These are phyloP conservation scores for Marronus borbonicus DNA, from an alignment of 2,888 invertebrate species.

Conservation along the genomic window DNA sequence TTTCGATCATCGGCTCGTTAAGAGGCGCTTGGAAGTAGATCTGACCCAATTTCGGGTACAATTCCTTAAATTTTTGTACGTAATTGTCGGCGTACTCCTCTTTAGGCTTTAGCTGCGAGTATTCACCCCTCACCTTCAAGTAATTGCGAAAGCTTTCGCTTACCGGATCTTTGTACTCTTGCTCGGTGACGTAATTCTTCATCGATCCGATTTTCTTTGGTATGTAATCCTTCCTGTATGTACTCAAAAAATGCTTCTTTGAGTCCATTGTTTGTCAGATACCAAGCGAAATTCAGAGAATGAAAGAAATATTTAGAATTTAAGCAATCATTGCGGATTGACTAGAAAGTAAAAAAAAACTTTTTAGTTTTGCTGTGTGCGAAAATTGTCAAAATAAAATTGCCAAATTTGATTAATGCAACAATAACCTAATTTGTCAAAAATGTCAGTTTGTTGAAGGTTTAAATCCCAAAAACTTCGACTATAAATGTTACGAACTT, in stretches of 20 bases:
- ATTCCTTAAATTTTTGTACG: conserved; percentile 48
- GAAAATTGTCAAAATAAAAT: background rate
- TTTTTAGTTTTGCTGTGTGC: background rate
- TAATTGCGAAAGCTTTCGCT: conserved; percentile 46
- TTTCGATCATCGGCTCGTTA: conserved; percentile 21
- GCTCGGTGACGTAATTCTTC: conserved; percentile 1
- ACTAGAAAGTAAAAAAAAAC: background rate
- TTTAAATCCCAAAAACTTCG: too few relatives aligned
- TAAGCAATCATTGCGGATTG: background rate
- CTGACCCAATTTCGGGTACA: conserved; percentile 42
- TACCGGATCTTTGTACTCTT: conserved; percentile 48
- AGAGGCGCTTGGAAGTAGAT: conserved; percentile 42
- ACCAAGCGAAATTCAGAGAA: background rate
- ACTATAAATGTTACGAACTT: too few relatives aligned
- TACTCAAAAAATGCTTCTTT: conserved; percentile 20
- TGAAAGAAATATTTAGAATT: background rate
- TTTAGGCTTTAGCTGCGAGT: conserved; percentile 16
- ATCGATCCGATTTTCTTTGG: background rate
- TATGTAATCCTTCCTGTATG: conserved; percentile 42
- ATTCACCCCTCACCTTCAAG: conserved; percentile 27
- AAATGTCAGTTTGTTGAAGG: too few relatives aligned
- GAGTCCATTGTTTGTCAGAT: conserved; percentile 18
- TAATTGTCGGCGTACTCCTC: conserved; percentile 44
- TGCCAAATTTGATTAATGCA: conserved; percentile 7
- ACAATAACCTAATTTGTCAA: too few relatives aligned